phyloP scores from a whole-genome alignment of 2,113 vertebrate species.

The Ciconia stormi region DNA sequence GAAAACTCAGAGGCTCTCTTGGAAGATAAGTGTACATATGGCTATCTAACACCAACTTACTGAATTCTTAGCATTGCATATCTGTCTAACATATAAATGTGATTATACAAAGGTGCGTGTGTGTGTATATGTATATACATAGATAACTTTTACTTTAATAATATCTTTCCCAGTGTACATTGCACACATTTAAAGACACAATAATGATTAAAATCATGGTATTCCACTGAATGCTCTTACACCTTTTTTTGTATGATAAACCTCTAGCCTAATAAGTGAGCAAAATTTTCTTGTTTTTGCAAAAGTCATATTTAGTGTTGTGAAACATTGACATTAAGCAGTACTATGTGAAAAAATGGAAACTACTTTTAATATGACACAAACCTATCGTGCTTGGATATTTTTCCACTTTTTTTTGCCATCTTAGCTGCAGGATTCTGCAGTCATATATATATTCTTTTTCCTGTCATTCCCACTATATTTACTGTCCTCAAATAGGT shows the following conservation, averaged over 20 bases:
- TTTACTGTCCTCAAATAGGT: neutral
- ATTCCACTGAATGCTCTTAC: neutral
- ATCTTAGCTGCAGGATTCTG: neutral
- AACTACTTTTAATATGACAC: neutral
- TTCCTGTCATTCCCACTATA: neutral
- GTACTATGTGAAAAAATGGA: neutral
- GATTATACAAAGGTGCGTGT: conserved; percentile 1
- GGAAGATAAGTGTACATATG: neutral
- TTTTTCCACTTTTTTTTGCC: neutral
- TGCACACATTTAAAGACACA: neutral
- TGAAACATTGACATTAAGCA: neutral
- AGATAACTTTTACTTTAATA: neutral
- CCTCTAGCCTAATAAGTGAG: neutral
- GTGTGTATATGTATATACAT: accelerated
- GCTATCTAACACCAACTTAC: neutral
- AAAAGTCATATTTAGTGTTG: neutral
- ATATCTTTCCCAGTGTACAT: neutral
- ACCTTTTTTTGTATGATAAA: neutral
- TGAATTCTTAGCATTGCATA: neutral
- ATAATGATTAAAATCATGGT: neutral
- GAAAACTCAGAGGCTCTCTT: neutral
- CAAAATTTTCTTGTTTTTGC: neutral
- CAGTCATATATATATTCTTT: neutral
- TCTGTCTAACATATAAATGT: neutral
- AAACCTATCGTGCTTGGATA: neutral